Evolutionary conservation across 2,113 vertebrate genomes (phyloP).

Genomic region (Heteronetta atricapilla): DNA sequence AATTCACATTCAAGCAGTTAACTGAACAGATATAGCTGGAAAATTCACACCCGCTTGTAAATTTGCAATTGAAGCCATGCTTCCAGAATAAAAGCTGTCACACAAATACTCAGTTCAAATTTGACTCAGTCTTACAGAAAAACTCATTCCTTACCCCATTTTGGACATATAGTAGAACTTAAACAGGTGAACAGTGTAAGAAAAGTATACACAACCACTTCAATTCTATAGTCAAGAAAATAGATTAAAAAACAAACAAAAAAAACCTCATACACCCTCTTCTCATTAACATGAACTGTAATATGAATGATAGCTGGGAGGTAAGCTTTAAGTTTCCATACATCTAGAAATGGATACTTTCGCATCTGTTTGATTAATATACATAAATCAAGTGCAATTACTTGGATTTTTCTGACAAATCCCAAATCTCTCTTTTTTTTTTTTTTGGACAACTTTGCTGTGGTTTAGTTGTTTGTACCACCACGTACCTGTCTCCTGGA

Average conservation of each 20-base stretch:
- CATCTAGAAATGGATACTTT: not conserved
- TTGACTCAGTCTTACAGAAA: not conserved
- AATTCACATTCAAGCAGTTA: not conserved
- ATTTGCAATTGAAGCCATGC: not conserved
- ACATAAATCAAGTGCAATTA: not conserved
- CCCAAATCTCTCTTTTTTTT: not conserved
- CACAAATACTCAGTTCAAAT: not conserved
- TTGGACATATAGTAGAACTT: not conserved
- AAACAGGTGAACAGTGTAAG: not conserved
- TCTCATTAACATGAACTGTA: not conserved
- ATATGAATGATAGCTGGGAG: not conserved
- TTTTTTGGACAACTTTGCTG: not conserved
- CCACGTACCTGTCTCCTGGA: slow-evolving; percentile 87
- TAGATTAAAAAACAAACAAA: not conserved
- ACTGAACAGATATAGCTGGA: not conserved
- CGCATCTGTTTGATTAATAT: not conserved
- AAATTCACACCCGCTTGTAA: not conserved
- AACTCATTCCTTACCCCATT: not conserved
- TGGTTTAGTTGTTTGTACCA: rapidly evolving
- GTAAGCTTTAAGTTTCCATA: not conserved
- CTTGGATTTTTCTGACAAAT: not conserved
- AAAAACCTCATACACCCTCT: too few species aligned
- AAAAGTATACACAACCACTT: rapidly evolving
- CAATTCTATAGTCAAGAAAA: not conserved
- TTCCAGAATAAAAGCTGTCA: not conserved